These are phyloP conservation scores for Coelinius sp. DNA, from an alignment of 2,888 invertebrate genomes.

Conservation along the genomic window DNA sequence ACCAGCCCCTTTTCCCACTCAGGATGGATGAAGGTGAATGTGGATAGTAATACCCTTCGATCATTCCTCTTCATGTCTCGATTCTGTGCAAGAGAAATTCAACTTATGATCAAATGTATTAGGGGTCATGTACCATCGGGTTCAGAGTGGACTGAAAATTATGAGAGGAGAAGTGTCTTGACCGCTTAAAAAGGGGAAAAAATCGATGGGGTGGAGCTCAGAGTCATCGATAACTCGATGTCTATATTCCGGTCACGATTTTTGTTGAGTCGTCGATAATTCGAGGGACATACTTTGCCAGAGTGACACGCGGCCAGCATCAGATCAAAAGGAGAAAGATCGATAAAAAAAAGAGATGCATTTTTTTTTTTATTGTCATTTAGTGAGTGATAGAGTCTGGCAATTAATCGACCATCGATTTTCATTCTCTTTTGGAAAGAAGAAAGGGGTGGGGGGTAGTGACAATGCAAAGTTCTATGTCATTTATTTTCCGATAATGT, in stretches of 20 bases:
- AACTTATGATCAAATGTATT: not conserved
- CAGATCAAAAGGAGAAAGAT: too few relatives aligned
- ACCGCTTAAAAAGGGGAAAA: not conserved
- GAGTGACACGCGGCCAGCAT: slow-evolving; percentile 6
- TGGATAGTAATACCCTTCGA: not conserved
- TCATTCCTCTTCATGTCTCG: not conserved
- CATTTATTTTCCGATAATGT: slow-evolving; percentile 16
- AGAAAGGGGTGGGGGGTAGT: not conserved
- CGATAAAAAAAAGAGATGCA: not conserved
- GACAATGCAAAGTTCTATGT: slow-evolving; percentile 13
- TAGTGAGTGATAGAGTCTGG: not conserved
- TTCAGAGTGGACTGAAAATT: not conserved
- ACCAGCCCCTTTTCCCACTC: not conserved
- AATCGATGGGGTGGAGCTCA: not conserved
- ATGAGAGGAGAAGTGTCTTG: not conserved
- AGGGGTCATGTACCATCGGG: not conserved
- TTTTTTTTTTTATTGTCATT: not conserved
- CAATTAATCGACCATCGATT: slow-evolving; percentile 13
- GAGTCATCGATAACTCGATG: slow-evolving; percentile 11
- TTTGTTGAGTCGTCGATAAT: slow-evolving; percentile 17
- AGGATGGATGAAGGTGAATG: slow-evolving; percentile 2
- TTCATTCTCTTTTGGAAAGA: not conserved
- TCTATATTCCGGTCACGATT: slow-evolving; percentile 16
- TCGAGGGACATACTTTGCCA: slow-evolving; percentile 12
- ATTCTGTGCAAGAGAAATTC: not conserved